Percentiles rank a stretch among this genome's conserved stretches.
Evolutionary conservation across 35 echinoderm and acorn worm genomes (phyloP).

Genomic region (Acanthaster planci): DNA sequence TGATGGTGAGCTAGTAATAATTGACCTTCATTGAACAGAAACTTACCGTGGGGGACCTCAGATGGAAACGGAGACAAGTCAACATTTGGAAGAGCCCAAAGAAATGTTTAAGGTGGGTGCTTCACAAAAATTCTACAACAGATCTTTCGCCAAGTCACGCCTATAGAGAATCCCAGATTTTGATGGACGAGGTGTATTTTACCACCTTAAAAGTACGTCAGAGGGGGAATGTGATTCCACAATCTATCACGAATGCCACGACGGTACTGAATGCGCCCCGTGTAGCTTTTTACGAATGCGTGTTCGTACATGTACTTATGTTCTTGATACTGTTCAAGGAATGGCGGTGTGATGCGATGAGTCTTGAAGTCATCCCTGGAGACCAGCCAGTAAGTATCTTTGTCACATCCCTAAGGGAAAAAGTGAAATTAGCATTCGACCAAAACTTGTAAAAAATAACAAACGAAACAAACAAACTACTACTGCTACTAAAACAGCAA

Average conservation of each 20-base stretch:
- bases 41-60: too few species aligned
- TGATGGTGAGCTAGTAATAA: too few species aligned
- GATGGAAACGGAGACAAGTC: too few species aligned
- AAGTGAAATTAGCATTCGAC: too few species aligned
- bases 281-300: conserved; percentile 51
- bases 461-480: not conserved
- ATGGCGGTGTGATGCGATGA: not conserved
- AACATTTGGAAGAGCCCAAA: too few species aligned
- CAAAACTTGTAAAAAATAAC: too few species aligned
- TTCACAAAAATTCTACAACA: too few species aligned
- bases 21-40: too few species aligned
- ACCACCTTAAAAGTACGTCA: too few species aligned
- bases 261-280: conserved; percentile 47
- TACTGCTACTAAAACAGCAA: too few species aligned
- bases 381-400: conserved; percentile 55
- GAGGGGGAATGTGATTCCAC: not conserved
- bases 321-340: conserved; percentile 5
- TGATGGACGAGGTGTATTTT: not conserved
- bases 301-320: conserved; percentile 47
- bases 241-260: not conserved
- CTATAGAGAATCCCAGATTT: conserved; percentile 6
- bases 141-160: not conserved
- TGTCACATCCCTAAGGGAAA: not conserved
- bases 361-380: conserved; percentile 44
- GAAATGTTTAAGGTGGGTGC: too few species aligned